Evolutionary conservation across 2,797 vertebrate genomes (phyloP).

Genomic region (Chelonia mydas): DNA sequence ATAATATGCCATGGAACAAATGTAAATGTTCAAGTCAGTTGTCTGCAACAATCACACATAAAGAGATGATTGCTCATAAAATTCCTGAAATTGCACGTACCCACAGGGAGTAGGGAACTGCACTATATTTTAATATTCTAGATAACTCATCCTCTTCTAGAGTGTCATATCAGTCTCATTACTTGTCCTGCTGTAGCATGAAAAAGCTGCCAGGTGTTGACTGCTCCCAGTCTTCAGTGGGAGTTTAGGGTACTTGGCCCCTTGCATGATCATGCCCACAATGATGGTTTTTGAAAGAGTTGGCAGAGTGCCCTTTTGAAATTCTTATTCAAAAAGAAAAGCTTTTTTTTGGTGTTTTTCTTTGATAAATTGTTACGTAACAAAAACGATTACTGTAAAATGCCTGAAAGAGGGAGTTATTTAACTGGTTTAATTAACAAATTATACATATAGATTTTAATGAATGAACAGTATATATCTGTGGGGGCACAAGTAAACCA

Average conservation of each 20-base stretch:
- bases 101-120: neutral
- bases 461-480: neutral
- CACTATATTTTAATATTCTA: neutral
- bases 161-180: neutral
- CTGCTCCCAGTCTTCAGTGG: accelerated
- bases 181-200: neutral
- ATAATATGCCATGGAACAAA: constrained; percentile 6
- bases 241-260: neutral
- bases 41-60: neutral
- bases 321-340: neutral
- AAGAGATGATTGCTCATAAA: neutral
- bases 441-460: neutral
- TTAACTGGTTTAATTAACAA: neutral
- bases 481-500: neutral
- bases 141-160: neutral
- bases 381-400: neutral
- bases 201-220: neutral
- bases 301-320: neutral
- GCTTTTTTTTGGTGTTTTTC: neutral
- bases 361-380: neutral
- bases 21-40: constrained; percentile 4
- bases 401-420: neutral
- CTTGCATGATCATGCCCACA: neutral
- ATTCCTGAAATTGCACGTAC: neutral
- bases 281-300: neutral